Evolutionary conservation across 2,888 invertebrate species (phyloP), one percentile per base, ranked within the genome.

Genomic region (Drosophila mayaguana): DNA sequence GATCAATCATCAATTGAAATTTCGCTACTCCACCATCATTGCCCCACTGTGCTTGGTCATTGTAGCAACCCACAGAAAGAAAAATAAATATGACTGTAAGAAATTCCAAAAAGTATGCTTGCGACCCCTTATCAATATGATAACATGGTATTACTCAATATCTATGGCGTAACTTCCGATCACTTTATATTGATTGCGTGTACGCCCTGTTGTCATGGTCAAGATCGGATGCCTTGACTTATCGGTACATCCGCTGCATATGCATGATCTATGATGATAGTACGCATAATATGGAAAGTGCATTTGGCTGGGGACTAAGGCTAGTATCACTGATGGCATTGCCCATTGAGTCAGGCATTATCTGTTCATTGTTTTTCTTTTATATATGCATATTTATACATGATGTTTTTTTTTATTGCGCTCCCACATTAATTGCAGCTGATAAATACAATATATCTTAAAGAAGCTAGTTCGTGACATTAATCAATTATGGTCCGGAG

Each of bases 1-100:
- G 83, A 72, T 89, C 88, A 83, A 88, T 72, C 63, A 55, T 51
- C 89, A 83, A 84, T 84, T 84, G 77, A 83, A 73, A 84, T 74
- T 74, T 68, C 11, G 42, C 45, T 65, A 55, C 43, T 56, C 22
- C 28, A 42, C n/a, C 22, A 36, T 4, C 18, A 28, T 3, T 60
- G n/a, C 11, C 22, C 36, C 51, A 51, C 25, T 46, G 60, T 65
- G 60, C 28, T 42, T 56, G 50, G 42, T 20, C 32, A 46, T 38
- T 46, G 28, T 46, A 57, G 32, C 74, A 76, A 81, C 86, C 80
- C 64, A 85, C 43, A 71, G 77, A 81, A 48, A 38, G 25, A 36
- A 38, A 45, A 43, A 42, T n/a, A 45, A 22, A 36, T 55, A 71
- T 69, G 65, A 75, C 45, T 34, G 67, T 20, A 56, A 25, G 20